phyloP scores from a whole-genome alignment of 1,140 invertebrate genomes.

The Rhagoletis zephyria region DNA sequence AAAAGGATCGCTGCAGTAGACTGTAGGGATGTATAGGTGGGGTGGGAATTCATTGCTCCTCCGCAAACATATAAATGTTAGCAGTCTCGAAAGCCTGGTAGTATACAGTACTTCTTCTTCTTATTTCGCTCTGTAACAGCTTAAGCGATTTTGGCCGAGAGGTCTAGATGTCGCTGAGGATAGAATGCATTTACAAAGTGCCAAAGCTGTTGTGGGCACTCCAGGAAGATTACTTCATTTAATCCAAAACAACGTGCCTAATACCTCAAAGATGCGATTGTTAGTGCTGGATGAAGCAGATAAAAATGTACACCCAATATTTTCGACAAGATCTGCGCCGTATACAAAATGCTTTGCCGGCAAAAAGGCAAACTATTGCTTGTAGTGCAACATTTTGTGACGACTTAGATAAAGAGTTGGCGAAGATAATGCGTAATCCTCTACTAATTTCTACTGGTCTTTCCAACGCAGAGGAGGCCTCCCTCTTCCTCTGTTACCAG shows the following conservation, averaged over 20 bases:
- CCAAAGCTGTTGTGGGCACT: slow-evolving; percentile 92
- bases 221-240: slow-evolving; percentile 93
- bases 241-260: slow-evolving; percentile 81
- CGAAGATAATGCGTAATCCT: slow-evolving; percentile 87
- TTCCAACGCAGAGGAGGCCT: too few relatives aligned
- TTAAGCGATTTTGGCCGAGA: slow-evolving; percentile 66
- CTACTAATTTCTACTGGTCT: slow-evolving; percentile 81
- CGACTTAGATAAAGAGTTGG: slow-evolving; percentile 81
- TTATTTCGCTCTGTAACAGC: too few relatives aligned
- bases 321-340: slow-evolving; percentile 86
- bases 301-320: slow-evolving; percentile 88
- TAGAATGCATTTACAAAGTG: slow-evolving; percentile 79
- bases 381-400: slow-evolving; percentile 94
- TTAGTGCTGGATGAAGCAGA: slow-evolving; percentile 97
- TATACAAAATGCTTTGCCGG: slow-evolving; percentile 83
- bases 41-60: too few relatives aligned
- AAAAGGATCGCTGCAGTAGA: too few relatives aligned
- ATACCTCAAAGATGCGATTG: slow-evolving; percentile 80
- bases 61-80: too few relatives aligned
- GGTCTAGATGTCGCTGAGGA: slow-evolving; percentile 85
- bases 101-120: too few relatives aligned
- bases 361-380: slow-evolving; percentile 90
- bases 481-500: too few relatives aligned
- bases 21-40: too few relatives aligned
- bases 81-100: too few relatives aligned